Base-by-base conservation (phyloP, 2,797 vertebrate genomes). In the Gallinago nigripennis region DNA sequence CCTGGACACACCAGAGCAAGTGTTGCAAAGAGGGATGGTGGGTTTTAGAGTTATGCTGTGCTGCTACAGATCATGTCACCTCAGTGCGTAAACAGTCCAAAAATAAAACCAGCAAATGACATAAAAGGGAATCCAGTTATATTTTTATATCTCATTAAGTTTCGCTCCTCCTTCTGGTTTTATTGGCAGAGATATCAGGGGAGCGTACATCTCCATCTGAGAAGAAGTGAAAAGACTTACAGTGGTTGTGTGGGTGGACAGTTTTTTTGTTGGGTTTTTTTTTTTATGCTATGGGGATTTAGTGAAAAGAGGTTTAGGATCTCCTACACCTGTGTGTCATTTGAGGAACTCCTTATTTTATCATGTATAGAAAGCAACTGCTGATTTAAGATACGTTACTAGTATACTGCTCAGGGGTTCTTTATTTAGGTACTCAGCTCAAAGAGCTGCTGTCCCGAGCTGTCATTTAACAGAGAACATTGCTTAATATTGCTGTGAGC, bases 1-100 rank as follows among this genome's bases (percentile, higher is more conserved):
- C 91, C 87, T 95, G 95, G 82, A 80, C 28, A 18, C 92, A 86
- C 70, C 86, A 93, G 95, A 94, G 82, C 75, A 92, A 97, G 88
- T 72, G 85, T 78, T 93, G 76, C 50, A 19, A 66, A 77, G 81
- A 94, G 88, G 78, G 70, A 88, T 94, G 92, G 94, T 97, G 95
- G 86, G 90, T 95, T 97, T 97, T 90, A 66, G 82, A 86, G 91
- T 89, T 94, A 17, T 82, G 72, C 92, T 72, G 28, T 84, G 80
- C 95, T 97, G 92, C 93, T 96, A 58, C 95, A 97, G 95, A 96
- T 97, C 95, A 94, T 94, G 96, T 97, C 96, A 91, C 81, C 80
- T 94, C 95, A 58, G 41, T 97, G 94, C 81, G 93, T 96, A 96
- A 97, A 97, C 96, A 97, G 66, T 91, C 81, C 88, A 92, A 91